Conservation (phyloP, 2,113 vertebrate genomes). For the Plectropomus leopardus region DNA sequence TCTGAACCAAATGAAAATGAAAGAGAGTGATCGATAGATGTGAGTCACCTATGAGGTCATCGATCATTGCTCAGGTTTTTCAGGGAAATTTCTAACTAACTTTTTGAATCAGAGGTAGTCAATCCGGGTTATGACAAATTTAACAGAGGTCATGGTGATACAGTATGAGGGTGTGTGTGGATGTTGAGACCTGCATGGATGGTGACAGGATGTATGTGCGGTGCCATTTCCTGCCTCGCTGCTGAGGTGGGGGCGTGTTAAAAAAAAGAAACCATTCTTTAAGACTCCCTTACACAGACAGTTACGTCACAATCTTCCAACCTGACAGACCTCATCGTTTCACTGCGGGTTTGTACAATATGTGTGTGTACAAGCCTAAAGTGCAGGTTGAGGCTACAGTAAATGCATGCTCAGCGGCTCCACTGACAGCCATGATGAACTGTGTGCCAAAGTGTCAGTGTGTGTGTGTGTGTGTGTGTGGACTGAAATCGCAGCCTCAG, state of each 20-base stretch:
- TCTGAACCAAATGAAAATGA: slow-evolving; percentile 28
- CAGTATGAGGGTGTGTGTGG: slow-evolving; percentile 14
- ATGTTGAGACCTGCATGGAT: slow-evolving; percentile 25
- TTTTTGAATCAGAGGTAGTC: slow-evolving; percentile 2
- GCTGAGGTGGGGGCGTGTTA: slow-evolving; percentile 25
- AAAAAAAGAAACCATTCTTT: slow-evolving; percentile 23
- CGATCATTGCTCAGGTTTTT: slow-evolving; percentile 12
- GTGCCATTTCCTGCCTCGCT: slow-evolving; percentile 64
- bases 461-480: slow-evolving; percentile 19
- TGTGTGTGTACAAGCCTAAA: slow-evolving; percentile 32
- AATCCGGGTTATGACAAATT: background rate
- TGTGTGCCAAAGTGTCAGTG: slow-evolving; percentile 14
- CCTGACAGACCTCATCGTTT: slow-evolving; percentile 13
- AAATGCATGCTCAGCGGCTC: slow-evolving; percentile 60
- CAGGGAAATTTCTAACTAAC: slow-evolving; percentile 19
- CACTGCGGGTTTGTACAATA: slow-evolving; percentile 17
- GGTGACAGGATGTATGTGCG: slow-evolving; percentile 59
- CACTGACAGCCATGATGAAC: slow-evolving; percentile 60
- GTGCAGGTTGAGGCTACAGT: slow-evolving; percentile 30
- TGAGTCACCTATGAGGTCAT: background rate
- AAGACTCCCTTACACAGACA: slow-evolving; percentile 32
- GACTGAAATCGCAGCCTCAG: slow-evolving; percentile 63
- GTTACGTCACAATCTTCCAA: slow-evolving; percentile 33
- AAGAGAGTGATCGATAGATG: background rate
- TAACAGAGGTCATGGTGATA: slow-evolving; percentile 13